Percentiles rank a stretch among this genome's conserved stretches.
Conservation (phyloP, 1,140 invertebrate species). For the Heliconius melpomene region DNA sequence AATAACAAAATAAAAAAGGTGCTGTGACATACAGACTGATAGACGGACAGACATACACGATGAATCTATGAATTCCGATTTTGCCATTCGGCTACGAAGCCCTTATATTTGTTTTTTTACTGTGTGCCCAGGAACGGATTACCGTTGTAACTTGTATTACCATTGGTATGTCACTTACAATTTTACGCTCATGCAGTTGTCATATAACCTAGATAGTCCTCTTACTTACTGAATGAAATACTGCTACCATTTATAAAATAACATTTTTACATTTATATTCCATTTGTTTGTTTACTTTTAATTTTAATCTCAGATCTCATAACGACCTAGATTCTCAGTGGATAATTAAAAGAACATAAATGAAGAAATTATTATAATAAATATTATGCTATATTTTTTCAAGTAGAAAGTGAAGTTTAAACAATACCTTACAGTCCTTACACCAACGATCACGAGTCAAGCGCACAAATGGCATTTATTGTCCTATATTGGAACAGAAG, state of each 20-base stretch:
- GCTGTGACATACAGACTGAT: too few species aligned
- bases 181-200: neutral
- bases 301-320: too few species aligned
- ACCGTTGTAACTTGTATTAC: too few species aligned
- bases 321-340: too few species aligned
- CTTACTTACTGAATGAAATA: neutral
- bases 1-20: too few species aligned
- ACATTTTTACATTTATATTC: neutral
- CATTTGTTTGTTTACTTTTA: neutral
- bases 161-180: neutral
- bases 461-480: constrained; percentile 42
- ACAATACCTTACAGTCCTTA: neutral
- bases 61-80: too few species aligned
- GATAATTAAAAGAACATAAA: too few species aligned
- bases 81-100: too few species aligned
- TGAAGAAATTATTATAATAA: too few species aligned
- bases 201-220: neutral
- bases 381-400: neutral
- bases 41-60: too few species aligned
- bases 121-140: neutral
- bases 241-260: neutral
- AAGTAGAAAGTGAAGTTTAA: neutral
- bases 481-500: constrained; percentile 53
- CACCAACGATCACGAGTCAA: neutral
- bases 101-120: too few species aligned